Evolutionary conservation across 2,888 invertebrate genomes (phyloP).

Genomic region (Falcaria lacertinaria): DNA sequence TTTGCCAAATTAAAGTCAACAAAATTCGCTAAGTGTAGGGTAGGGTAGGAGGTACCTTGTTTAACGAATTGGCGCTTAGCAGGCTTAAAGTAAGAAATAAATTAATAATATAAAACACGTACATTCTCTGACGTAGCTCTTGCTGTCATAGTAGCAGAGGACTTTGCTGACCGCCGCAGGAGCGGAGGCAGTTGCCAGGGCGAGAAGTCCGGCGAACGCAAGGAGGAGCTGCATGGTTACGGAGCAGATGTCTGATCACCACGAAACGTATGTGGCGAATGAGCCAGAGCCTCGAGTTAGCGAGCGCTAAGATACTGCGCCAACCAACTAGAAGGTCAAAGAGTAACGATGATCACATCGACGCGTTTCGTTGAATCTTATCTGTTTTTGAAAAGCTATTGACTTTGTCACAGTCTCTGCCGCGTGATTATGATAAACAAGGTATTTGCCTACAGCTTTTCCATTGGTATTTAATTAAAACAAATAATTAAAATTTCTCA

Average conservation of each 20-base stretch:
- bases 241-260: conserved; percentile 47
- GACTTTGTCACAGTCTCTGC: not conserved
- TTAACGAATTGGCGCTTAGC: conserved; percentile 38
- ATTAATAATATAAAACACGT: conserved; percentile 41
- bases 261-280: conserved; percentile 57
- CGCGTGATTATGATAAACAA: conserved; percentile 1
- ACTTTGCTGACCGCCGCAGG: conserved; percentile 78
- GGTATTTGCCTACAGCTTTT: too few relatives aligned
- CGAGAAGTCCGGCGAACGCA: conserved; percentile 47
- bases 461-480: too few relatives aligned
- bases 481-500: too few relatives aligned
- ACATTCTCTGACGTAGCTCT: conserved; percentile 84
- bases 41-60: too few relatives aligned
- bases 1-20: conserved; percentile 5
- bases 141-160: conserved; percentile 86
- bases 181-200: conserved; percentile 51
- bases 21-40: conserved; percentile 24
- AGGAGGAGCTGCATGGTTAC: conserved; percentile 49
- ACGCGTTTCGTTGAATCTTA: conserved; percentile 39
- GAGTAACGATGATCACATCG: conserved; percentile 45
- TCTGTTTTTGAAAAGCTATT: conserved; percentile 28
- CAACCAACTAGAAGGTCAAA: conserved; percentile 41
- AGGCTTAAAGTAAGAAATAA: conserved; percentile 8
- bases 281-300: conserved; percentile 31
- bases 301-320: conserved; percentile 24